These are phyloP conservation scores for Leptobrachium leishanense DNA, from an alignment of 2,113 vertebrate species.

Conservation along the genomic window DNA sequence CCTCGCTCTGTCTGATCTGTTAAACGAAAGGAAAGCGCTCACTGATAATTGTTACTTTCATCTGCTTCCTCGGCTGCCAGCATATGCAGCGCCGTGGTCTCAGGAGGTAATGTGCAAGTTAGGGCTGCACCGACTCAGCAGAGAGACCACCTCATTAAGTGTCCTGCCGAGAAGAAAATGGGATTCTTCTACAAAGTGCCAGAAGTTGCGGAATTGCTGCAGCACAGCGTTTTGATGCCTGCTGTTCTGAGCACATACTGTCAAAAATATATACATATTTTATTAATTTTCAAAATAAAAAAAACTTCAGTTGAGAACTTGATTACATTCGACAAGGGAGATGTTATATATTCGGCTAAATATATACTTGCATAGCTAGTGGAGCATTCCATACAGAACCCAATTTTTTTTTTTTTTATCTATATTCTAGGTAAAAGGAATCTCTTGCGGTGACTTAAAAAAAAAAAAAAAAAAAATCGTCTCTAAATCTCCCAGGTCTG, in stretches of 20 bases:
- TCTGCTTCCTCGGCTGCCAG: background rate
- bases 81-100: background rate
- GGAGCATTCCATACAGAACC: too few species aligned
- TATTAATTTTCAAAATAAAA: conserved; percentile 43
- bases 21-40: conserved; percentile 7
- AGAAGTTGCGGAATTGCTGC: background rate
- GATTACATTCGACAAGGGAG: too few species aligned
- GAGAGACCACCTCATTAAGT: background rate
- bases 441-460: too few species aligned
- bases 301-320: background rate
- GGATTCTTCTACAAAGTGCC: background rate
- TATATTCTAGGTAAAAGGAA: too few species aligned
- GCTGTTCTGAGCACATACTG: background rate
- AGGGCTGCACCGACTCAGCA: background rate
- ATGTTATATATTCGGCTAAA: too few species aligned
- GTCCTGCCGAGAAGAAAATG: background rate
- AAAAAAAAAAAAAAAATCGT: too few species aligned
- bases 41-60: conserved; percentile 14
- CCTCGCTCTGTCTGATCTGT: background rate
- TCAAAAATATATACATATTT: background rate
- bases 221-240: background rate
- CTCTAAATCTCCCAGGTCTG: too few species aligned
- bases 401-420: too few species aligned
- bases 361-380: too few species aligned
- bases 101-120: background rate